These are phyloP conservation scores for Tragelaphus buxtoni DNA, from an alignment of 2,113 vertebrate genomes.

Conservation along the genomic window DNA sequence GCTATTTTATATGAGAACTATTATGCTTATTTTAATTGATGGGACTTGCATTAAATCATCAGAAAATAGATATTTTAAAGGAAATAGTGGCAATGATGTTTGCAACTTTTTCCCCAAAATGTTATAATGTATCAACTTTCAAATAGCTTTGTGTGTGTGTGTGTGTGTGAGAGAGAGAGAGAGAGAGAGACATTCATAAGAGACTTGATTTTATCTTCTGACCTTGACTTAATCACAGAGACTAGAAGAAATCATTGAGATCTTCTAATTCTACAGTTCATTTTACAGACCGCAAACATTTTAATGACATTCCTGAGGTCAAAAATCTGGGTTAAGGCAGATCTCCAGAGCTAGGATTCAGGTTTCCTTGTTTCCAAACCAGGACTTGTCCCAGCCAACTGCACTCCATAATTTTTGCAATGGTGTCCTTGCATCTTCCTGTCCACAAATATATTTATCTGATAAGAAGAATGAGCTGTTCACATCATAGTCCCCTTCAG, in stretches of 20 bases:
- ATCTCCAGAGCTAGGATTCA: neutral
- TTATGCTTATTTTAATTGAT: constrained; percentile 40
- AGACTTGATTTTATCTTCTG: neutral
- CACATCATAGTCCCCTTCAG: neutral
- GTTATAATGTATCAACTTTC: neutral
- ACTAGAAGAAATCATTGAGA: neutral
- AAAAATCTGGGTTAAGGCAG: neutral
- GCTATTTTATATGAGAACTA: neutral
- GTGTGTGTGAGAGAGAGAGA: neutral
- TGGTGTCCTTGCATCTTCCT: neutral
- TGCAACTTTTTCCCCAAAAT: neutral
- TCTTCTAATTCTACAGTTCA: neutral
- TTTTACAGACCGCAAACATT: neutral
- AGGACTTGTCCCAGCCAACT: neutral
- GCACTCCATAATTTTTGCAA: neutral
- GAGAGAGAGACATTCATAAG: neutral
- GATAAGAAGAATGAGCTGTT: neutral
- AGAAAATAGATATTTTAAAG: neutral
- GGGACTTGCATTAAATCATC: neutral
- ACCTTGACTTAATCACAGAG: neutral
- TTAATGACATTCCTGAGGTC: neutral
- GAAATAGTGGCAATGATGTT: neutral
- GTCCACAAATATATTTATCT: neutral
- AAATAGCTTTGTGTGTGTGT: neutral
- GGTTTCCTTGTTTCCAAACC: neutral